Conservation (phyloP, 1,140 invertebrate genomes). For the Euwallacea fornicatus region DNA sequence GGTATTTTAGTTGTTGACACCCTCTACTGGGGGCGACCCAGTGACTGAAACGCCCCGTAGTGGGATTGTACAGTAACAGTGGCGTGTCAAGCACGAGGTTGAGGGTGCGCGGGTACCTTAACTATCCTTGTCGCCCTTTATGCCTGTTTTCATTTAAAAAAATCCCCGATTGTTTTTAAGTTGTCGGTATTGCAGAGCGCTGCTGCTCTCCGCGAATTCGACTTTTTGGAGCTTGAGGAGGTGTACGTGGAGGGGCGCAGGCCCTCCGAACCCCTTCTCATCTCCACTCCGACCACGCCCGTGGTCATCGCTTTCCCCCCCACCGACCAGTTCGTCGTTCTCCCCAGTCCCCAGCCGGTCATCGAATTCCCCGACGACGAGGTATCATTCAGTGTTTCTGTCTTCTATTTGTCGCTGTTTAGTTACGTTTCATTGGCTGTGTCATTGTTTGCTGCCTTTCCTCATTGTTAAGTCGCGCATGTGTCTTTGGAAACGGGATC, state of each 20-base stretch:
- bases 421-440: background rate
- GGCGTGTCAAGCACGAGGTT: too few relatives aligned
- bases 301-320: conserved; percentile 48
- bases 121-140: too few relatives aligned
- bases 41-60: too few relatives aligned
- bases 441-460: background rate
- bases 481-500: too few relatives aligned
- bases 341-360: conserved; percentile 72
- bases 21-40: too few relatives aligned
- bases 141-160: too few relatives aligned
- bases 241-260: conserved; percentile 56
- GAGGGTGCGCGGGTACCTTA: too few relatives aligned
- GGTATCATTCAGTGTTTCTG: conserved; percentile 53
- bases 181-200: conserved; percentile 65
- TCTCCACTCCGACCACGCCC: conserved; percentile 49
- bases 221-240: conserved; percentile 77
- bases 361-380: conserved; percentile 80
- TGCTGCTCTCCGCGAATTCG: conserved; percentile 83
- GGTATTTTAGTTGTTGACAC: too few relatives aligned
- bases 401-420: conserved; percentile 11
- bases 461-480: background rate
- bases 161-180: too few relatives aligned
- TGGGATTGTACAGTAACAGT: too few relatives aligned
- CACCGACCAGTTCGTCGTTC: conserved; percentile 50
- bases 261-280: conserved; percentile 46